Base-by-base conservation (phyloP, 1,140 invertebrate species). In the Spodoptera frugiperda region DNA sequence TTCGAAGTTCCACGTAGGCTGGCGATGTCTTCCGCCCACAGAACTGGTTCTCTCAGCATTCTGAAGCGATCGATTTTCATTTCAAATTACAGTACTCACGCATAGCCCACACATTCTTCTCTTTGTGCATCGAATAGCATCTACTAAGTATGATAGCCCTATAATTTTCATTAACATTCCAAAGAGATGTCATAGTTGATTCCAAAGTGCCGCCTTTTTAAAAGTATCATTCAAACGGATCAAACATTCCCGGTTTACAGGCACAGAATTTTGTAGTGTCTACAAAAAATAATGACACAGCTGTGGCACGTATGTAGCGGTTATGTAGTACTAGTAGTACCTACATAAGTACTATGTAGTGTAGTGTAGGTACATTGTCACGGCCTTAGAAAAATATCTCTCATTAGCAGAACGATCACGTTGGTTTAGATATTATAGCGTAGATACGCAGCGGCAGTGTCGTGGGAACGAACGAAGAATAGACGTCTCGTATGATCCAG, bases 51-150 rank as follows among this genome's bases (percentile, higher is more conserved):
- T 83, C 86, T 83, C 83, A 78, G 78, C 84, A 84, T 85, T 88
- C 82, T 88, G 85, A 87, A 89, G 83, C 82, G 84, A 89, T 89
- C 85, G 89, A 91, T 93, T 92, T 93, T 92, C 88, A 91, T 91
- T 92, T 92, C 89, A 91, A 92, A 89, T 91, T 90, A 89, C 85
- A 90, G 76, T 78, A 78, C 87, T 80, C 79, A 72, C 63, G 65
- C 71, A 68, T 63, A 78, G 57, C 89, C 91, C 82, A 91, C 91
- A 87, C 90, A 67, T 80, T 82, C 82, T 86, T 89, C 78, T 68
- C 49, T 65, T 67, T 48, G 70, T 73, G 54, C 17, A 10, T 57
- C 53, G 21, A 61, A 49, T 39, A 39, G 9, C 8, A n/a, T 61
- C 49, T n/a, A 51, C 17, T 74, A 61, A 30, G 21, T 74, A 57